Evolutionary conservation across 2,888 invertebrate genomes (phyloP).

Genomic region (Eilema depressum): DNA sequence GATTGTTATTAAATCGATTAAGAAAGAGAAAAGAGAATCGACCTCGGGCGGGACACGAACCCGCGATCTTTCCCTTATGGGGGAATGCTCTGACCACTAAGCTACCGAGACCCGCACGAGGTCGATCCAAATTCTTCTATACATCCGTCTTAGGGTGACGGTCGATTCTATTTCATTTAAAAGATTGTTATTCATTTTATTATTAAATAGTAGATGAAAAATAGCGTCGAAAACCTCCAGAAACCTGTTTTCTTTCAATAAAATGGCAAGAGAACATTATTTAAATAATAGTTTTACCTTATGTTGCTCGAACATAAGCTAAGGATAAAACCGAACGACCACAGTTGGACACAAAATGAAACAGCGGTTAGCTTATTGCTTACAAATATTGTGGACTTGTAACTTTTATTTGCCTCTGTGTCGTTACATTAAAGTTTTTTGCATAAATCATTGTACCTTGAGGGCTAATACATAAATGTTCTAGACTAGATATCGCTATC

Average conservation of each 20-base stretch:
- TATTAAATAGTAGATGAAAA: too few relatives aligned
- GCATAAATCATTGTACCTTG: not conserved
- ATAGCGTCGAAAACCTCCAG: too few relatives aligned
- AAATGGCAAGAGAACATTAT: constrained; percentile 14
- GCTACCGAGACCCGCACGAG: too few relatives aligned
- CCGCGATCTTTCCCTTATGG: too few relatives aligned
- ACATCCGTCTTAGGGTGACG: too few relatives aligned
- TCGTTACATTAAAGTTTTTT: not conserved
- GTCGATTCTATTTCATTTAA: too few relatives aligned
- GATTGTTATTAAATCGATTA: too few relatives aligned
- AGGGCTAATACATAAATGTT: not conserved
- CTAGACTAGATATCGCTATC: not conserved
- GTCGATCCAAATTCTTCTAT: too few relatives aligned
- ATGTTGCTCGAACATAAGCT: constrained; percentile 48
- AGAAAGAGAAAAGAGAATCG: too few relatives aligned
- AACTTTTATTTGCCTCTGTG: constrained; percentile 4
- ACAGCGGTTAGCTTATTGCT: constrained; percentile 33
- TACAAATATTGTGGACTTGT: not conserved
- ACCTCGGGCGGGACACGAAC: too few relatives aligned
- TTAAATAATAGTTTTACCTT: constrained; percentile 32
- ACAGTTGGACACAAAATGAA: constrained; percentile 43
- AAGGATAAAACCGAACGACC: constrained; percentile 35
- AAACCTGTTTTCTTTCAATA: constrained; percentile 1
- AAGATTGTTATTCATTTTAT: too few relatives aligned
- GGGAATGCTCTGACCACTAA: too few relatives aligned